phyloP scores from a whole-genome alignment of 2,113 vertebrate species.

The Bubo scandiacus region DNA sequence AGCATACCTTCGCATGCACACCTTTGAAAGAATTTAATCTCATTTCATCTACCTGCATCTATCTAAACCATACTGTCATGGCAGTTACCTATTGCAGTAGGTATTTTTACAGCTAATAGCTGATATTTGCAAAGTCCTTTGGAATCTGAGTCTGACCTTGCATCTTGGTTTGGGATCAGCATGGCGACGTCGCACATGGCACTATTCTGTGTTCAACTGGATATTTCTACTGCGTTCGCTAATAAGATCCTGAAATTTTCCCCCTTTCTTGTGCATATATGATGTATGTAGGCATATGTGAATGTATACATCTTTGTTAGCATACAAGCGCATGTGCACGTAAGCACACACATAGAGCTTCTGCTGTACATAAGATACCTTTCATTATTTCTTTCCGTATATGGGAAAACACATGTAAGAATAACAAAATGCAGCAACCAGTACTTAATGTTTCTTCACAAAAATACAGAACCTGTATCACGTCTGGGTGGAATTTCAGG shows the following conservation, averaged over 20 bases:
- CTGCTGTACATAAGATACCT: background rate
- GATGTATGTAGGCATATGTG: background rate
- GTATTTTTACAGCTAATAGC: background rate
- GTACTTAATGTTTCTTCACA: background rate
- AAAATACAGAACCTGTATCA: background rate
- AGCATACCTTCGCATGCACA: too few relatives aligned
- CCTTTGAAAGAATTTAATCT: background rate
- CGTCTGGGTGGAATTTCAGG: background rate
- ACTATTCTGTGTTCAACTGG: background rate
- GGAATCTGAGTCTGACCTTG: background rate
- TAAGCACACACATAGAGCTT: background rate
- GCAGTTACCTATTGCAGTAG: background rate
- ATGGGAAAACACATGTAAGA: background rate
- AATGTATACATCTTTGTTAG: background rate
- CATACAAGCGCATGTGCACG: accelerated
- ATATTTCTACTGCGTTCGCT: background rate
- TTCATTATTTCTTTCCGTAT: background rate
- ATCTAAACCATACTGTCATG: background rate
- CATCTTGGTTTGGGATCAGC: background rate
- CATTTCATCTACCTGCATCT: background rate
- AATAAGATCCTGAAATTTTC: background rate
- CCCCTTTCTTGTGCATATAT: background rate
- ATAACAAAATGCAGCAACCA: background rate
- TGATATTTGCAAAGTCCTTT: background rate
- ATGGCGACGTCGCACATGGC: accelerated